Base-by-base conservation (phyloP, 2,888 invertebrate species). In the Polylopha cassiicola region DNA sequence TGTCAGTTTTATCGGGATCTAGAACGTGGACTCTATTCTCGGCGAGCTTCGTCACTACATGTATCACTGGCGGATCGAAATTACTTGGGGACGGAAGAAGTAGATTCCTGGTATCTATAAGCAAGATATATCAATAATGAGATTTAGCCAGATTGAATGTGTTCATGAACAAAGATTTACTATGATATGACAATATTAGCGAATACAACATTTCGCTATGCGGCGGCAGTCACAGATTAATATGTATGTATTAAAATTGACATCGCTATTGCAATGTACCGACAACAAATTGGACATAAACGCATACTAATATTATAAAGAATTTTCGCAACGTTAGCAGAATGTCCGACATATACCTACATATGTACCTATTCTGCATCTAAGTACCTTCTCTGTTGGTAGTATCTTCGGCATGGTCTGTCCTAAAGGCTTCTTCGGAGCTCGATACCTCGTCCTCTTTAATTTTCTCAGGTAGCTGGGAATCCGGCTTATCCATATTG, bases 381-480 rank as follows among this genome's bases (percentile, higher is more conserved):
- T 8, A 18, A 29, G 15, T 21, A 44, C 48, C 47, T 44, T 47
- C 47, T 9, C 30, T 44, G 14, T 37, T 39, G 21, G 32, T 39
- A 9, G 60, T 55, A 23, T 61, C 53, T 6, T 37, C 43, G n/a
- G 44, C 36, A 8, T 33, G 44, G 10, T 65, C 65, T 4, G 52
- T 49, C 50, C 66, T 79, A 41, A 56, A 73, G 9, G 90, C 88
- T 69, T 92, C 92, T 63, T 92, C 92, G 0, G 92, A 91, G 66
- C 92, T 92, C 11, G 90, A 89, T 0, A 92, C 92, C 73, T 92
- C 92, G 55, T 93, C 92, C 51, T 92, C 92, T 61, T 91, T 91
- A 13, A 75, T 59, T 55, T 63, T 77, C 7, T 75, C 75, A 1
- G 62, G 39, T 5, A 78, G 66, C 13, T 82, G 75, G 0, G 79